phyloP scores from a whole-genome alignment of 2,113 vertebrate species.

The Dasyornis broadbenti region DNA sequence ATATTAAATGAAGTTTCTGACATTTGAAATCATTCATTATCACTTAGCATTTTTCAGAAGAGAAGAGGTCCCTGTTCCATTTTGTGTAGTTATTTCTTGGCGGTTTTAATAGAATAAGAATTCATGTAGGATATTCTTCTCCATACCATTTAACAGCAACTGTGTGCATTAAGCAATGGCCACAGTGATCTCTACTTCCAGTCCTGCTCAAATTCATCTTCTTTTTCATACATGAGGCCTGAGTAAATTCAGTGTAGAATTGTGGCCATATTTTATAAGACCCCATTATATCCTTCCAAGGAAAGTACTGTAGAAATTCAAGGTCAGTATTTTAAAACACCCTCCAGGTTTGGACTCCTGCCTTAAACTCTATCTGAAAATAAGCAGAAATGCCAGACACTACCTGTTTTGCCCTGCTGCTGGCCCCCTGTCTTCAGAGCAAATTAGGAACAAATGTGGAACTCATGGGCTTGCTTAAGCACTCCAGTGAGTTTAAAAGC shows the following conservation, averaged over 20 bases:
- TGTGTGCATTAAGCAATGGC: not conserved
- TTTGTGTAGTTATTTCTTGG: not conserved
- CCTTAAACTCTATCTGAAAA: constrained; percentile 44
- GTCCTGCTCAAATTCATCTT: not conserved
- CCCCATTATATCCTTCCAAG: not conserved
- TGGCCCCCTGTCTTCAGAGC: constrained; percentile 38
- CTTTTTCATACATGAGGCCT: not conserved
- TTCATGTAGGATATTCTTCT: not conserved
- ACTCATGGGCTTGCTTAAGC: not conserved
- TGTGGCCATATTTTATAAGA: not conserved
- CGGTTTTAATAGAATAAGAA: not conserved
- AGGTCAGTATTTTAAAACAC: not conserved
- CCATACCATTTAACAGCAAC: not conserved
- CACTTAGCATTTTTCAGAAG: not conserved
- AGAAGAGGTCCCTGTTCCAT: not conserved
- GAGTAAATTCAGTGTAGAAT: not conserved
- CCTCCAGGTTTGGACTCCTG: constrained; percentile 1
- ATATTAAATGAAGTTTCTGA: not conserved
- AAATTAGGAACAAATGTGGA: constrained; percentile 56
- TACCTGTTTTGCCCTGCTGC: not conserved
- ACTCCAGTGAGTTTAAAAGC: constrained; percentile 15
- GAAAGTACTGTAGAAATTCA: constrained; percentile 12
- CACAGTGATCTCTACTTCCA: not conserved
- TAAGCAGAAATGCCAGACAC: constrained; percentile 43
- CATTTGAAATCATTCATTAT: constrained; percentile 8